A percentile compares a stretch with the other conserved stretches of the same genome.
Conservation (phyloP, 2,797 vertebrate genomes). For the Distichodus sexfasciatus region DNA sequence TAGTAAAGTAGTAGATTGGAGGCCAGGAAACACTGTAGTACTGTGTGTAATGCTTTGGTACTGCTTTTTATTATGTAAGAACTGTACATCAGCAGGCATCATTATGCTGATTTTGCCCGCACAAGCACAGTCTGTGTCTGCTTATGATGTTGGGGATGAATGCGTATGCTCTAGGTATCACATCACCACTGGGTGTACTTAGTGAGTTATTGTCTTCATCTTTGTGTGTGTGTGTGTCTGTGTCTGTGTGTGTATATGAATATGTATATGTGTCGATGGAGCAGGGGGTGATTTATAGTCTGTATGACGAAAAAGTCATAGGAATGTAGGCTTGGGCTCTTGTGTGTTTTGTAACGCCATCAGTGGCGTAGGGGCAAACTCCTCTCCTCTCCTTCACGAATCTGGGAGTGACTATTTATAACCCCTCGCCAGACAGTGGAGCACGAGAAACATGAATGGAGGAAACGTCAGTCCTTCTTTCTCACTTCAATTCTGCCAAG, state of each 20-base stretch:
- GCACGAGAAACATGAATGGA: constrained; percentile 33
- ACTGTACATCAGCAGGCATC: background rate
- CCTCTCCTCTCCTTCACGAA: constrained; percentile 25
- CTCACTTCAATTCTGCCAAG: constrained; percentile 32
- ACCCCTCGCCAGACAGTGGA: constrained; percentile 24
- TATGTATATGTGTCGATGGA: background rate
- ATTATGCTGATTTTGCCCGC: background rate
- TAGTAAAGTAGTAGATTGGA: no score
- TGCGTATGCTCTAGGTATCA: background rate
- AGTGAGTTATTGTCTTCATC: background rate
- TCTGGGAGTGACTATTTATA: constrained; percentile 43
- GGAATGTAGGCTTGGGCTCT: background rate
- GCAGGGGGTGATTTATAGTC: background rate
- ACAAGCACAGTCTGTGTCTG: background rate
- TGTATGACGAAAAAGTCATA: constrained; percentile 10
- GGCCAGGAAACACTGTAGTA: no score
- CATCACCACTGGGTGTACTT: background rate
- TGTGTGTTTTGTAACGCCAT: background rate
- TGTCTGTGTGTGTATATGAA: constrained; percentile 1
- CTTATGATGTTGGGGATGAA: background rate
- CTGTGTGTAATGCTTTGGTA: no score
- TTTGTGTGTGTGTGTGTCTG: constrained; percentile 1
- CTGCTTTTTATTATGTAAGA: background rate
- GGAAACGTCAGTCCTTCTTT: constrained; percentile 35
- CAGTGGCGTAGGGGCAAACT: constrained; percentile 9